These are phyloP conservation scores for Neostethus bicornis DNA, from an alignment of 2,797 vertebrate genomes.

Conservation along the genomic window DNA sequence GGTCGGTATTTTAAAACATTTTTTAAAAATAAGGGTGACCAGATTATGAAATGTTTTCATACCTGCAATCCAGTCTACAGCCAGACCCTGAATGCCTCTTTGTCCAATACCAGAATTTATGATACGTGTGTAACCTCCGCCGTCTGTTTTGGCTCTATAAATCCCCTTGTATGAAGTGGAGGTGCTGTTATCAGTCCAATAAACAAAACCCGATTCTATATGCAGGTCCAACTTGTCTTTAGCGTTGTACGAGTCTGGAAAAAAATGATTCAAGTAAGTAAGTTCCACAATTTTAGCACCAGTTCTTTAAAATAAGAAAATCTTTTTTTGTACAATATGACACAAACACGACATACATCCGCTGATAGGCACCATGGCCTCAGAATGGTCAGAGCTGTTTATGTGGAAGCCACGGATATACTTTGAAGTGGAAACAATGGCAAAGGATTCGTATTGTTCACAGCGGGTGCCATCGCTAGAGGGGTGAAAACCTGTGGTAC, in stretches of 20 bases:
- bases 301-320: too few relatives aligned
- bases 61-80: slow-evolving; percentile 95
- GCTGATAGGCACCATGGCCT: slow-evolving; percentile 78
- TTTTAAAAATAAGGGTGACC: not conserved
- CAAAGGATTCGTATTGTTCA: slow-evolving; percentile 76
- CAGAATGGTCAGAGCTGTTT: slow-evolving; percentile 81
- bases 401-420: slow-evolving; percentile 79
- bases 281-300: not conserved
- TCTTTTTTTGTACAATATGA: not conserved
- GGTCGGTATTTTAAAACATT: too few relatives aligned
- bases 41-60: not conserved
- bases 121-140: slow-evolving; percentile 66
- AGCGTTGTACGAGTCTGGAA: slow-evolving; percentile 56
- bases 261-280: not conserved
- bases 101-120: slow-evolving; percentile 84
- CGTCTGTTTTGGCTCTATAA: slow-evolving; percentile 70
- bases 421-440: slow-evolving; percentile 65
- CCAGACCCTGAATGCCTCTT: slow-evolving; percentile 88
- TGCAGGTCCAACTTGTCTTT: slow-evolving; percentile 71
- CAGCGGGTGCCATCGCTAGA: slow-evolving; percentile 71
- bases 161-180: slow-evolving; percentile 62
- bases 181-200: slow-evolving; percentile 74
- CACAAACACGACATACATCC: slow-evolving; percentile 64
- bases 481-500: slow-evolving; percentile 75
- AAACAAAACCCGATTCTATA: slow-evolving; percentile 72